These are phyloP conservation scores for Agrochola circellaris DNA, from an alignment of 2,888 invertebrate genomes.

Conservation along the genomic window DNA sequence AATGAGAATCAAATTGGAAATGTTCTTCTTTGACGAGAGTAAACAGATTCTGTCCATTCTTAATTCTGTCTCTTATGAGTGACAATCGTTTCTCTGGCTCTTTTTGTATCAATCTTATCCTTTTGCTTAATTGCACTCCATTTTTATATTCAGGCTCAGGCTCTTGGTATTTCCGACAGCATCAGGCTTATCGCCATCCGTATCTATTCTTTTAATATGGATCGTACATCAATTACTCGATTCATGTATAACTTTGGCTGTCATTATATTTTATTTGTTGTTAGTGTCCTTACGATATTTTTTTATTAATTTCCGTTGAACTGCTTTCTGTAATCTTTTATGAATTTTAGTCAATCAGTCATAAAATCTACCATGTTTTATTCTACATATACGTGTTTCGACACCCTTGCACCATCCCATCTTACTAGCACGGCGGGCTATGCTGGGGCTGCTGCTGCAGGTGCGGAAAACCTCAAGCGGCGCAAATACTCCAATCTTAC, in stretches of 20 bases:
- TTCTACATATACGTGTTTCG: not conserved
- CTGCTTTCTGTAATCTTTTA: not conserved
- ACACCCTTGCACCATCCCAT: not conserved
- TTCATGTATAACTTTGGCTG: not conserved
- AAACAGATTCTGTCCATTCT: not conserved
- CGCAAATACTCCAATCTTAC: no score
- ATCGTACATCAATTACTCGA: not conserved
- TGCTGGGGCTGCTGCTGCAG: not conserved
- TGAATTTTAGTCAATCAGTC: conserved; percentile 8
- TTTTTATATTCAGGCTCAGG: not conserved
- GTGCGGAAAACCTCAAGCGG: not conserved
- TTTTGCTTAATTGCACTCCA: not conserved
- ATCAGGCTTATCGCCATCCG: not conserved
- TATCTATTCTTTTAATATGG: not conserved
- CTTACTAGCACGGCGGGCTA: not conserved
- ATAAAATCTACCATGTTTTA: not conserved
- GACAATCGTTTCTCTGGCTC: not conserved
- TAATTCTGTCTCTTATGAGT: not conserved
- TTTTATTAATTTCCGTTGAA: not conserved
- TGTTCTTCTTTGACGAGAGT: not conserved
- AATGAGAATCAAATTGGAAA: not conserved
- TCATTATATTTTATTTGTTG: not conserved
- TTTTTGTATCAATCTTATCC: not conserved
- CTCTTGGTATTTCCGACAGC: not conserved
- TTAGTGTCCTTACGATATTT: not conserved